Percentiles rank a stretch among this genome's conserved stretches.
Evolutionary conservation across 1,140 invertebrate genomes (phyloP).

Genomic region (Drosophila elegans): DNA sequence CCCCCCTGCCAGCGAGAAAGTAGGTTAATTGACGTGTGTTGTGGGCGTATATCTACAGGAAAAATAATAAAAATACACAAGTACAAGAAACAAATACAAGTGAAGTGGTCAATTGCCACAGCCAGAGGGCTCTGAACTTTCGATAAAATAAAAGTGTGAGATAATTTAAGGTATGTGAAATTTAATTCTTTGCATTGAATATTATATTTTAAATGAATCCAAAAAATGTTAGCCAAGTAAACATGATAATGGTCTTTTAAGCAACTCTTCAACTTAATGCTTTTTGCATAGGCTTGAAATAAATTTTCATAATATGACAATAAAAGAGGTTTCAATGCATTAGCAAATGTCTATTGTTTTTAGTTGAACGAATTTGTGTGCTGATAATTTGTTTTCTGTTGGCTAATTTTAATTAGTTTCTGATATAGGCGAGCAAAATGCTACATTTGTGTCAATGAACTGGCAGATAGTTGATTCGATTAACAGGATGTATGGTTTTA

Average conservation of each 20-base stretch:
- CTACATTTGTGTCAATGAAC: slow-evolving; percentile 13
- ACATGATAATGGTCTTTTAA: slow-evolving; percentile 14
- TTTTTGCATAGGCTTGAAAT: neutral
- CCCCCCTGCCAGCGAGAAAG: slow-evolving; percentile 44
- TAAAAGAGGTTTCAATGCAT: slow-evolving; percentile 4
- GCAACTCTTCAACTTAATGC: neutral
- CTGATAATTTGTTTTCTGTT: slow-evolving; percentile 22
- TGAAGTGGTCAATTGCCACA: slow-evolving; percentile 19
- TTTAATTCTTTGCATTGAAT: neutral
- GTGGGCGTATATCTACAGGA: slow-evolving; percentile 32
- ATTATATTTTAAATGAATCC: neutral
- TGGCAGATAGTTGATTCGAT: slow-evolving; percentile 7
- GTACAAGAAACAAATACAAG: slow-evolving; percentile 43
- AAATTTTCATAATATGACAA: slow-evolving; percentile 10
- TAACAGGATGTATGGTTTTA: neutral
- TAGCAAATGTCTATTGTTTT: slow-evolving; percentile 33
- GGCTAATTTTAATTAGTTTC: slow-evolving; percentile 43
- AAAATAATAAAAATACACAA: slow-evolving; percentile 43
- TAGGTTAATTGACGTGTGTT: slow-evolving; percentile 77
- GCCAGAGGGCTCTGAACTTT: slow-evolving; percentile 20
- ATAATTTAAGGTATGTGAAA: slow-evolving; percentile 35
- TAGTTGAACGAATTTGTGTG: slow-evolving; percentile 20
- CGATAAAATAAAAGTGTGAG: slow-evolving; percentile 7
- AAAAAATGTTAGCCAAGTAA: neutral
- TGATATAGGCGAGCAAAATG: slow-evolving; percentile 10